Conservation (phyloP, 2,797 vertebrate species). For the Gymnoscopelus braueri region DNA sequence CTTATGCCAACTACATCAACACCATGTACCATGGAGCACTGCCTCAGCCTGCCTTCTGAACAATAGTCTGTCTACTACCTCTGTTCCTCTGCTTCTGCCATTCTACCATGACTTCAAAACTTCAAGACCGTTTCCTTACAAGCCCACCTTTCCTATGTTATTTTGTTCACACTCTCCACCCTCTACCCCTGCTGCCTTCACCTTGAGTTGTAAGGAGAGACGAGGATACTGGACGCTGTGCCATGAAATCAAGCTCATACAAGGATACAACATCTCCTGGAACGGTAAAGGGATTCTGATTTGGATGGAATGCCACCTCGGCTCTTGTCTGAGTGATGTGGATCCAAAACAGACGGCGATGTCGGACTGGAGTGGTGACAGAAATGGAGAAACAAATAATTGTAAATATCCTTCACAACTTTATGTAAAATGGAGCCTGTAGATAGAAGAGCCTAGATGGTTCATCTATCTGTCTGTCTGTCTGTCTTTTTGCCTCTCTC, state of each 20-base stretch:
- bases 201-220: slow-evolving; percentile 23
- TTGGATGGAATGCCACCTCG: slow-evolving; percentile 24
- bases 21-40: too few species aligned
- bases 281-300: slow-evolving; percentile 6
- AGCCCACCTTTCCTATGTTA: slow-evolving; percentile 19
- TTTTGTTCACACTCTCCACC: slow-evolving; percentile 26
- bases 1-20: too few species aligned
- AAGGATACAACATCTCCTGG: slow-evolving; percentile 23
- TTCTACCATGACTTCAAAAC: slow-evolving; percentile 20
- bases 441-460: slow-evolving; percentile 36
- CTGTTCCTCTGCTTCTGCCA: neutral
- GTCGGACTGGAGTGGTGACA: neutral
- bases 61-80: neutral
- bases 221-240: slow-evolving; percentile 44
- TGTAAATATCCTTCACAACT: slow-evolving; percentile 15
- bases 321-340: slow-evolving; percentile 1
- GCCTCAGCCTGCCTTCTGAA: slow-evolving; percentile 11
- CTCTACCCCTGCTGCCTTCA: slow-evolving; percentile 18
- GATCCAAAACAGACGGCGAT: neutral
- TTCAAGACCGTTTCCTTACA: slow-evolving; percentile 33
- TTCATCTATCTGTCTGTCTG: neutral
- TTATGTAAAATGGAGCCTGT: neutral
- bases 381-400: slow-evolving; percentile 22
- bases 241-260: slow-evolving; percentile 44
- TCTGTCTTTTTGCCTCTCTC: neutral